A percentile compares a stretch with the other conserved stretches of the same genome.
phyloP scores from a whole-genome alignment of 2,888 invertebrate species.

The Abrostola tripartita region DNA sequence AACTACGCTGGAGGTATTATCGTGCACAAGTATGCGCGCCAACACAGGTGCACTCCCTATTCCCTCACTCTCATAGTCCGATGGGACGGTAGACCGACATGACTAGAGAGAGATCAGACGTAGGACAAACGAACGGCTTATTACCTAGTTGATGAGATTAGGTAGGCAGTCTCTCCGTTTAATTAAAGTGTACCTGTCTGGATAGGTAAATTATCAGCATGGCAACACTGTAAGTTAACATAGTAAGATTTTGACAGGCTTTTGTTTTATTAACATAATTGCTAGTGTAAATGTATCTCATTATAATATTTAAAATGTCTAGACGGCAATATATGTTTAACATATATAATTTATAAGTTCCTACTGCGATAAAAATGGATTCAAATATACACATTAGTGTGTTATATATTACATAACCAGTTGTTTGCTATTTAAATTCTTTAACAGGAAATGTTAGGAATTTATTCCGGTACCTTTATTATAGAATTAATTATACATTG shows the following conservation, averaged over 20 bases:
- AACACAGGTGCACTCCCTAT: no score
- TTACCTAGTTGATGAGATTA: no score
- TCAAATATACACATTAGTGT: constrained; percentile 6
- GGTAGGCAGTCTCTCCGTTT: no score
- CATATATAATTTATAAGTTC: constrained; percentile 11
- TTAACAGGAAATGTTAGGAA: constrained; percentile 8
- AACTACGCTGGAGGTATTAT: no score
- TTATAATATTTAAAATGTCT: constrained; percentile 29
- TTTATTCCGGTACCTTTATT: constrained; percentile 9
- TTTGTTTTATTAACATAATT: neutral
- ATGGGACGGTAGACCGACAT: no score
- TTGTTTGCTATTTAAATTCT: constrained; percentile 20
- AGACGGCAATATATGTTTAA: constrained; percentile 10
- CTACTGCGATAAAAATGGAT: constrained; percentile 10
- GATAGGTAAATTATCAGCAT: no score
- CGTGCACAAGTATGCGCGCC: no score
- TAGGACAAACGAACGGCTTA: no score
- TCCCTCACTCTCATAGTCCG: no score
- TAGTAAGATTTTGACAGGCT: neutral
- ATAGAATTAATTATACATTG: neutral
- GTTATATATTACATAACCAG: constrained; percentile 20
- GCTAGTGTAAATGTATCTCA: constrained; percentile 1
- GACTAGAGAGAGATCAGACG: no score
- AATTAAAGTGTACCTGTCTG: no score
- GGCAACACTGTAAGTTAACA: no score